Base-by-base conservation (phyloP, 37 sponge, comb jelly and placozoan species). In the Cladorhizidae sp. region DNA sequence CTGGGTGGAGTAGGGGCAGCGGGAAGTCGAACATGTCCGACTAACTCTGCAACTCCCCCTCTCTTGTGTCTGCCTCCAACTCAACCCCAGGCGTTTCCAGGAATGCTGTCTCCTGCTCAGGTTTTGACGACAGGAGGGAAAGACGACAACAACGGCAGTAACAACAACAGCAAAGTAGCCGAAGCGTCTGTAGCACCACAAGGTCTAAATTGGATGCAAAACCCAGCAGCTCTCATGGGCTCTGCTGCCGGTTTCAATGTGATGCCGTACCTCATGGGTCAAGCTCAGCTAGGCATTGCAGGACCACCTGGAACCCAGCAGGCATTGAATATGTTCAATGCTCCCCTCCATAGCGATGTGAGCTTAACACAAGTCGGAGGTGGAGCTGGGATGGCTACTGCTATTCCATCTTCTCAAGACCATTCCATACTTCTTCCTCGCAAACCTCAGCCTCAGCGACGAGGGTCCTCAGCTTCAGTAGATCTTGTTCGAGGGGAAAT, bases 221-320 rank as follows among this genome's bases (percentile, higher is more conserved):
- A 59, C 63, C 63, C 61, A 14, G 32, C 75, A 26, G 52, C n/a
- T 9, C 63, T 76, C 1, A 76, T 59, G 77, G 77, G 63, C 28
- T 54, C 57, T 37, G 72, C 50, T 23, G 21, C 40, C 9, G 2
- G 32, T 32, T 38, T 55, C 17, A 61, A 61, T 33, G 18, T 41
- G 42, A 39, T 76, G 64, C 40, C 36, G 15, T 35, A 28, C 77
- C 3, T 76, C 14, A 23, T 20, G 26, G 25, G 49, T 17, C 43
- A 45, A 39, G 26, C 45, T n/a, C 49, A 45, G 25, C 23, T 41
- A 23, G 49, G 43, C 33, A 43, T 41, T 21, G 72, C 39, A 45
- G 49, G 39, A 18, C 52, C 45, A 37, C 52, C 21, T 20, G 42
- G 77, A 11, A 59, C 26, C 41, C 75, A 43, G 57, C n/a, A 33